phyloP scores from a whole-genome alignment of 2,888 invertebrate genomes.

The Unio delphinus region DNA sequence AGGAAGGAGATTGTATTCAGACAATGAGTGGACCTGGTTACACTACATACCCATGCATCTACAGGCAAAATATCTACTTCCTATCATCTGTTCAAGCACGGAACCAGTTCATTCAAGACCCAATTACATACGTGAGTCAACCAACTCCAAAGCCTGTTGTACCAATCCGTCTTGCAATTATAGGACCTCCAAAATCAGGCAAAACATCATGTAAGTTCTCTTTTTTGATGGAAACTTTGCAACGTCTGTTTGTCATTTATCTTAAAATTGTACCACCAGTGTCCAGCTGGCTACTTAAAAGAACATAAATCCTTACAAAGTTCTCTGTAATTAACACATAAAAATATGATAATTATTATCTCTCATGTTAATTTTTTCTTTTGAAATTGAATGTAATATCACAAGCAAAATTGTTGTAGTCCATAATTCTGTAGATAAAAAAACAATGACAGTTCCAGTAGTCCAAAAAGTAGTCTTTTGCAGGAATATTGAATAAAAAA shows the following conservation, averaged over 20 bases:
- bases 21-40: conserved; percentile 66
- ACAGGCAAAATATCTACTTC: conserved; percentile 68
- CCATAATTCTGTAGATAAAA: too few species aligned
- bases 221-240: not conserved
- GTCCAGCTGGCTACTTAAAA: not conserved
- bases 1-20: conserved; percentile 68
- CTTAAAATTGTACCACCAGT: too few species aligned
- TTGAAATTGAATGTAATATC: too few species aligned
- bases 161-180: conserved; percentile 68
- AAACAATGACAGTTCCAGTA: too few species aligned
- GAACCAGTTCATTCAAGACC: conserved; percentile 66
- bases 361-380: too few species aligned
- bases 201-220: conserved; percentile 69
- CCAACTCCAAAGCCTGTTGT: conserved; percentile 69
- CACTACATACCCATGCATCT: conserved; percentile 65
- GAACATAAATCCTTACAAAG: not conserved
- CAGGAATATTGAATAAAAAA: too few species aligned
- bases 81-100: conserved; percentile 59
- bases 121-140: conserved; percentile 65
- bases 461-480: too few species aligned
- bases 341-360: too few species aligned
- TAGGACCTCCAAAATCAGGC: conserved; percentile 72
- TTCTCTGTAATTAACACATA: not conserved
- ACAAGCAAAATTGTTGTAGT: too few species aligned
- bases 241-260: not conserved